Percentiles rank a stretch among this genome's conserved stretches.
Conservation (phyloP, 1,140 invertebrate species). For the Cydia pomonella region DNA sequence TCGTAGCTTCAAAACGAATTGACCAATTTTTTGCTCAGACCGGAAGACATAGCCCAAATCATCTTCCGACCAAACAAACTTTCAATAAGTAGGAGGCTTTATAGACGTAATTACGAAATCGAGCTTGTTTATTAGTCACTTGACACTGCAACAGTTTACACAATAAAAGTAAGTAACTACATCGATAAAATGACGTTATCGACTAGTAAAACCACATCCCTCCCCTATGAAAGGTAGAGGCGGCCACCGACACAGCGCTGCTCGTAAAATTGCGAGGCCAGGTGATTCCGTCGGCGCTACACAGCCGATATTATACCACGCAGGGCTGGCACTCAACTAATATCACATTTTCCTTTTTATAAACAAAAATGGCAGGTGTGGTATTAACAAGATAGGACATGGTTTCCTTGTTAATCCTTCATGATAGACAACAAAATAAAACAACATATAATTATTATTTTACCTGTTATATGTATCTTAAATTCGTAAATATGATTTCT, state of each 20-base stretch:
- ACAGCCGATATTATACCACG: constrained; percentile 26
- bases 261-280: constrained; percentile 76
- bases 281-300: constrained; percentile 73
- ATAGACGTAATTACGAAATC: too few relatives aligned
- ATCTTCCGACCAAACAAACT: too few relatives aligned
- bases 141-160: too few relatives aligned
- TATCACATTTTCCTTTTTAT: not conserved
- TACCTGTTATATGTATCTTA: too few relatives aligned
- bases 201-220: constrained; percentile 41
- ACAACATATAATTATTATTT: too few relatives aligned
- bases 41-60: too few relatives aligned
- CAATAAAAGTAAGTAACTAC: constrained; percentile 41
- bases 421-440: too few relatives aligned
- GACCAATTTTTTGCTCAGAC: too few relatives aligned
- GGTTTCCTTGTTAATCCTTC: not conserved
- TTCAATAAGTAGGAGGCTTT: too few relatives aligned
- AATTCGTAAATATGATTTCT: too few relatives aligned
- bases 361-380: not conserved
- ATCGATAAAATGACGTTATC: constrained; percentile 43
- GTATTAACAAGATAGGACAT: not conserved
- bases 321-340: not conserved
- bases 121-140: too few relatives aligned
- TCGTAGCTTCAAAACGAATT: too few relatives aligned
- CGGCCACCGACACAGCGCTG: constrained; percentile 57
- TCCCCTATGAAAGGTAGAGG: constrained; percentile 57